Evolutionary conservation across 2,888 invertebrate species (phyloP), one percentile per base, ranked within the genome.

Genomic region (Tipula lateralis): DNA sequence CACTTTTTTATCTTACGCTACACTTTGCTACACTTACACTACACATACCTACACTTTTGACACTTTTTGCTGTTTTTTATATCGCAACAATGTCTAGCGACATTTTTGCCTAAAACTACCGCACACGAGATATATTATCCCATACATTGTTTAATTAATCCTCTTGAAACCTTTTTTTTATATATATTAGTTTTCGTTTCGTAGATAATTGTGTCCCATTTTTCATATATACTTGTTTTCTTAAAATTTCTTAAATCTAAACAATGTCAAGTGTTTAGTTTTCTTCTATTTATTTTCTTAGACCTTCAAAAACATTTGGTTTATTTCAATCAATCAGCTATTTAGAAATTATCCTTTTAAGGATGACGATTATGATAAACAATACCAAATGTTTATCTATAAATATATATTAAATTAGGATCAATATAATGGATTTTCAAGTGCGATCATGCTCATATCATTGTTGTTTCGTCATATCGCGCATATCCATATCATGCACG

Each of bases 181-280:
- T 39, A 13, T 39, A 16, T 16, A 16, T 50, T n/a, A n/a, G 39
- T 39, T 39, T 1, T 24, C 6, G 66, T 24, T 66, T 66, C 16
- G 16, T 50, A 50, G 19, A 50, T 50, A 19, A 9, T 66, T 66
- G 66, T 66, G 66, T 66, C 66, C 66, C 66, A 66, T 66, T 66
- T 66, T 24, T 82, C 82, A 82, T 82, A 29, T 7, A 32, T 36
- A 36, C 36, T 36, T 36, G 36, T 36, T n/a, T n/a, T 36, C 81
- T 9, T 81, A 81, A 29, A 30, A 30, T 32, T 29, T 82, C 32
- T 30, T 5, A 30, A 82, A 82, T 32, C 32, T 32, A 82, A 82
- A 82, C 82, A 82, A 30, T 82, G 82, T 82, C 82, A 82, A 82
- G 82, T 82, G 82, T 29, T 30, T 82, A 30, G 29, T 6, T 82